Conservation (phyloP, 1,140 invertebrate genomes). For the Nasonia longicornis region DNA sequence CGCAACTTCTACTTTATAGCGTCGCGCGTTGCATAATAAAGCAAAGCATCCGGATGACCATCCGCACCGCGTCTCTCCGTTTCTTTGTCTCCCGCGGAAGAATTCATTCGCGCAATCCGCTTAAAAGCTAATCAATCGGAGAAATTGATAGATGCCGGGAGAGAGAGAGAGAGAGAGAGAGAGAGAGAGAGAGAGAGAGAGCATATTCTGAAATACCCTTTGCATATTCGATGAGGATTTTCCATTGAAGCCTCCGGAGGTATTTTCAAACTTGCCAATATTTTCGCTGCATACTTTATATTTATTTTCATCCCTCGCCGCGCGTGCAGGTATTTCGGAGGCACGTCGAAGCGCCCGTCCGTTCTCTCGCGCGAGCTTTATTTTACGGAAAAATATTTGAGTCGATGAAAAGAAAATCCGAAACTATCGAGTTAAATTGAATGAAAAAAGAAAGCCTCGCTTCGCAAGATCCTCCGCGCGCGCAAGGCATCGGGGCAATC, state of each 20-base stretch:
- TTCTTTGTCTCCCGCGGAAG: background rate
- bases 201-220: background rate
- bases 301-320: background rate
- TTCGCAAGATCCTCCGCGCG: background rate
- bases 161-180: background rate
- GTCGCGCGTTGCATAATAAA: background rate
- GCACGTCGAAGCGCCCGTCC: no score
- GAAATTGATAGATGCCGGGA: slow-evolving; percentile 1
- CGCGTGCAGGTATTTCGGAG: background rate
- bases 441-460: background rate
- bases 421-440: no score
- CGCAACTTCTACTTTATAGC: slow-evolving; percentile 62
- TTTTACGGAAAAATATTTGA: no score
- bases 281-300: background rate
- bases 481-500: slow-evolving; percentile 46
- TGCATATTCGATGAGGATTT: slow-evolving; percentile 29
- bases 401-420: background rate
- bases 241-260: background rate
- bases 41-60: background rate
- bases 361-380: no score
- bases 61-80: background rate
- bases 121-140: slow-evolving; percentile 30
- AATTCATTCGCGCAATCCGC: slow-evolving; percentile 25
- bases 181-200: background rate
- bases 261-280: background rate